Evolutionary conservation across 1,140 invertebrate genomes (phyloP).

Genomic region (Drosophila seguyi): DNA sequence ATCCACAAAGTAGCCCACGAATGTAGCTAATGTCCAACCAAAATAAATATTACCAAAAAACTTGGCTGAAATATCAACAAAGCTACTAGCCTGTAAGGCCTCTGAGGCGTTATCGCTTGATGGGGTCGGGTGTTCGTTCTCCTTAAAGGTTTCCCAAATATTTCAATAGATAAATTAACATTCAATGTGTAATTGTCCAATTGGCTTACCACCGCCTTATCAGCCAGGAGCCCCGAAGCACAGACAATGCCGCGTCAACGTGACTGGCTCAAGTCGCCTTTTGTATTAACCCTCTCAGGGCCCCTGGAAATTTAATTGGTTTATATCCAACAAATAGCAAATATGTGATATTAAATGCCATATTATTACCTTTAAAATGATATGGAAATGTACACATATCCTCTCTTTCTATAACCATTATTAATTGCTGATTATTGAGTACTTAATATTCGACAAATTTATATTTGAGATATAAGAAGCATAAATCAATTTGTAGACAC

Average conservation of each 20-base stretch:
- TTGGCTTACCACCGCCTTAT: conserved; percentile 24
- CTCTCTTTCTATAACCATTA: background rate
- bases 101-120: conserved; percentile 14
- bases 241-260: conserved; percentile 2
- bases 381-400: background rate
- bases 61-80: too few species aligned
- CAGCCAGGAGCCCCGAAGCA: background rate
- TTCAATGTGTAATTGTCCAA: conserved; percentile 24
- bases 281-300: background rate
- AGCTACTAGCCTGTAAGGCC: background rate
- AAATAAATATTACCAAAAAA: background rate
- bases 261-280: conserved; percentile 6
- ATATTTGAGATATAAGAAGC: background rate
- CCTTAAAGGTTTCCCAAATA: background rate
- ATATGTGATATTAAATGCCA: too few species aligned
- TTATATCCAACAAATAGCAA: too few species aligned
- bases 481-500: background rate
- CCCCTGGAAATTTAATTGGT: background rate
- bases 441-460: background rate
- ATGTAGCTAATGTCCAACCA: background rate
- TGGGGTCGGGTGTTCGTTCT: background rate
- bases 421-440: background rate
- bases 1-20: background rate
- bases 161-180: conserved; percentile 11
- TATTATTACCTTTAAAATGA: too few species aligned